Evolutionary conservation across 1,140 invertebrate species (phyloP), one percentile per base, ranked within the genome.

Genomic region (Neelides sp.): DNA sequence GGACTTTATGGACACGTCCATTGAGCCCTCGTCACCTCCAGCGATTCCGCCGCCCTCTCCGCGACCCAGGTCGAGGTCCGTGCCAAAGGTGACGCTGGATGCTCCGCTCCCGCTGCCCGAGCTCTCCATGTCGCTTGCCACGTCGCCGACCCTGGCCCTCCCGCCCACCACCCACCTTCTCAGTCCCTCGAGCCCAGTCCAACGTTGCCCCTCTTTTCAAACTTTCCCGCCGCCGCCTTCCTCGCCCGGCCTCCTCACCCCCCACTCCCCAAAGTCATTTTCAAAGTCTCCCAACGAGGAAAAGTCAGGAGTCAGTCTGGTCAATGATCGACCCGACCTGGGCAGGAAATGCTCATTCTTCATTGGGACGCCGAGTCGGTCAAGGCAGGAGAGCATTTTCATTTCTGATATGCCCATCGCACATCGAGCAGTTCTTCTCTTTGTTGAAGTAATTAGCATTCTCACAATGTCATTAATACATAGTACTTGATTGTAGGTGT

Each of bases 21-120:
- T 59, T 0, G 59, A 60, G 19, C 55, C 63, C 12, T 55, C 59
- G 1, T 55, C 62, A 17, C 62, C 63, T 3, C 52, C 61, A 4
- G 64, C 64, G 40, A 54, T 68, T n/a, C 60, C 57, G 1, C 63
- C 64, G 4, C 57, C 54, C 7, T 59, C 64, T 3, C 63, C 64
- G 1, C 50, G 73, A 4, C 71, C 71, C 1, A 62, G 73, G 3
- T 74, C 73, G 0, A 61, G 72, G 0, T 73, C 71, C 24, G 73
- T 74, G 63, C 73, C 73, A 19, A 63, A 70, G 30, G 70, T 73
- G 12, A 69, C 68, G 10, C 67, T 71, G 36, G 71, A 74, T 51
- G 65, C 65, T 1, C 65, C 68, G 10, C 59, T 65, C 10, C 68
- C 64, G 39, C 58, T 68, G 15, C 68, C 67, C 48, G 61, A 57